Conservation (phyloP, 92 coral and sea anemone species). For the Palythoa caribaeorum region DNA sequence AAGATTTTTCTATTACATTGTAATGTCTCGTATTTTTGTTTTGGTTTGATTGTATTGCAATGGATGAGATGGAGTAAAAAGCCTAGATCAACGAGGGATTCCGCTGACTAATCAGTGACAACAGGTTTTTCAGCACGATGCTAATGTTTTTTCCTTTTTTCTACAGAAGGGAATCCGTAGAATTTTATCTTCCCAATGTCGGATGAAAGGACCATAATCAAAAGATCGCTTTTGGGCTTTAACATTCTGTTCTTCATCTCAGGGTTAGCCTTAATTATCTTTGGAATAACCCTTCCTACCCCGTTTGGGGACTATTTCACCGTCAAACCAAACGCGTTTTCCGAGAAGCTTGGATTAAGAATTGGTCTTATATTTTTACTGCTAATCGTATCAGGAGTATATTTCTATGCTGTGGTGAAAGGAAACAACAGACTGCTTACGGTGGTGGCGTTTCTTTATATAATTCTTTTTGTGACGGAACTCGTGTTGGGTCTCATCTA, state of each 20-base stretch:
- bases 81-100: not conserved
- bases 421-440: slow-evolving; percentile 87
- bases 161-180: not conserved
- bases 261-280: slow-evolving; percentile 84
- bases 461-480: slow-evolving; percentile 81
- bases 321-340: slow-evolving; percentile 76
- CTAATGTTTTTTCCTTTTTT: not conserved
- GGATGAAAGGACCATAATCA: slow-evolving; percentile 76
- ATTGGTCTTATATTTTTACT: slow-evolving; percentile 80
- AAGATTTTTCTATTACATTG: no score
- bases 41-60: no score
- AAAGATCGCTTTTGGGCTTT: slow-evolving; percentile 77
- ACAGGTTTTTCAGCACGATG: not conserved
- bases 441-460: slow-evolving; percentile 70
- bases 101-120: not conserved
- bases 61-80: no score
- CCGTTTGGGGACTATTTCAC: slow-evolving; percentile 93
- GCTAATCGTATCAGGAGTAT: slow-evolving; percentile 64
- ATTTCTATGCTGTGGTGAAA: slow-evolving; percentile 76
- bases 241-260: slow-evolving; percentile 72
- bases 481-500: slow-evolving; percentile 74
- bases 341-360: slow-evolving; percentile 75
- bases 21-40: no score
- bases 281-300: slow-evolving; percentile 80
- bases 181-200: slow-evolving; percentile 21